A percentile compares a stretch with the other conserved stretches of the same genome.
Evolutionary conservation across 2,113 vertebrate genomes (phyloP).

Genomic region (Onychostruthus taczanowskii): DNA sequence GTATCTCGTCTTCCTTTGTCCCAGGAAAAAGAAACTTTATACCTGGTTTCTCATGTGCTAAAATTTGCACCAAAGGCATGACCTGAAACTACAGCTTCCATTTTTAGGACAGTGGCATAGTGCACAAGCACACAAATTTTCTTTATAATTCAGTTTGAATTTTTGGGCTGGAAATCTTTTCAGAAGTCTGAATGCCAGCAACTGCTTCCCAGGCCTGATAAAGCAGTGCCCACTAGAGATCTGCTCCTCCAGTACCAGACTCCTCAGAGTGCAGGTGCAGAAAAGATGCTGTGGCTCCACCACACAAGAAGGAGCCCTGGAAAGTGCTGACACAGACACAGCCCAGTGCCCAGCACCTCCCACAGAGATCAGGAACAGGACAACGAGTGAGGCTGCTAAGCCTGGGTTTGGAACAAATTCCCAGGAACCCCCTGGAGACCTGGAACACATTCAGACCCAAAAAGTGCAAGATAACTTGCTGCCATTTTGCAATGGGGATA

Average conservation of each 20-base stretch:
- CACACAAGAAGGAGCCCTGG: not conserved
- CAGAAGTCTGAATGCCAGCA: not conserved
- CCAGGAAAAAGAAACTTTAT: not conserved
- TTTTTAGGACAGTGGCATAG: not conserved
- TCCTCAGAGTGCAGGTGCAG: not conserved
- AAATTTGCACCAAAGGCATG: not conserved
- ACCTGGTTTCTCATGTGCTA: not conserved
- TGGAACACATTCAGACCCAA: not conserved
- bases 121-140: not conserved
- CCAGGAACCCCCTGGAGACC: not conserved
- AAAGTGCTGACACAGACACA: not conserved
- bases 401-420: not conserved
- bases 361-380: not conserved
- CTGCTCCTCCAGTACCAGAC: not conserved
- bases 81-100: not conserved
- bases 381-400: fast-evolving
- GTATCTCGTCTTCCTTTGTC: not conserved
- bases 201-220: not conserved
- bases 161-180: not conserved
- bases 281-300: not conserved
- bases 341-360: not conserved
- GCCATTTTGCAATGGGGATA: not conserved
- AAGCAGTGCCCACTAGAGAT: not conserved
- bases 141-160: not conserved
- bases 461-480: not conserved